phyloP scores from a whole-genome alignment of 2,888 invertebrate genomes.

The Trachelus stipa region DNA sequence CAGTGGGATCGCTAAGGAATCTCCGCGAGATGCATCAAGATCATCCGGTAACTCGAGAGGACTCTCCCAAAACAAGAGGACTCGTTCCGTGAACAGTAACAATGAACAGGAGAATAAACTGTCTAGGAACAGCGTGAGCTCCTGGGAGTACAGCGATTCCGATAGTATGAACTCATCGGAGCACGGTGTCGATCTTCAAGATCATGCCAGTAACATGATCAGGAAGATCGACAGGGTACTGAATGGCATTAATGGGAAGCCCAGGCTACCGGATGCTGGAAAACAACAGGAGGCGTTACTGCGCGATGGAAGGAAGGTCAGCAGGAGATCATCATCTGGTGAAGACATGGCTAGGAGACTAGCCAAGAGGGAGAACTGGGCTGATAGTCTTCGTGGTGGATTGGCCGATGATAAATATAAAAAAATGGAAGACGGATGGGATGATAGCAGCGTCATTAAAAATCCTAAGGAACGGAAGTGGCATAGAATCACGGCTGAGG shows the following conservation, averaged over 20 bases:
- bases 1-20: constrained; percentile 73
- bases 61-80: not conserved
- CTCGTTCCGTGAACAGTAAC: not conserved
- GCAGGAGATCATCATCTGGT: not conserved
- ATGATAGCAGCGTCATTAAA: constrained; percentile 53
- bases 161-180: constrained; percentile 72
- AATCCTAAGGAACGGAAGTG: constrained; percentile 55
- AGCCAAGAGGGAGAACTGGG: constrained; percentile 53
- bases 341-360: constrained; percentile 14
- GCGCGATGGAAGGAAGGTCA: not conserved
- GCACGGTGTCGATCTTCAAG: constrained; percentile 41
- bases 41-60: not conserved
- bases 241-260: constrained; percentile 44
- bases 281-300: not conserved
- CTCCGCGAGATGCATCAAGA: constrained; percentile 32
- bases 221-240: constrained; percentile 44
- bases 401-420: constrained; percentile 45
- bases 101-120: constrained; percentile 64
- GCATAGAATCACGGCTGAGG: constrained; percentile 56
- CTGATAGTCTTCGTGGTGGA: constrained; percentile 51
- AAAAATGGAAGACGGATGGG: constrained; percentile 59
- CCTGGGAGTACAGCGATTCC: constrained; percentile 76
- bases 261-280: constrained; percentile 20
- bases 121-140: constrained; percentile 74
- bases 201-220: constrained; percentile 41